Evolutionary conservation across 2,888 invertebrate genomes (phyloP).

Genomic region (Plebejus anna): DNA sequence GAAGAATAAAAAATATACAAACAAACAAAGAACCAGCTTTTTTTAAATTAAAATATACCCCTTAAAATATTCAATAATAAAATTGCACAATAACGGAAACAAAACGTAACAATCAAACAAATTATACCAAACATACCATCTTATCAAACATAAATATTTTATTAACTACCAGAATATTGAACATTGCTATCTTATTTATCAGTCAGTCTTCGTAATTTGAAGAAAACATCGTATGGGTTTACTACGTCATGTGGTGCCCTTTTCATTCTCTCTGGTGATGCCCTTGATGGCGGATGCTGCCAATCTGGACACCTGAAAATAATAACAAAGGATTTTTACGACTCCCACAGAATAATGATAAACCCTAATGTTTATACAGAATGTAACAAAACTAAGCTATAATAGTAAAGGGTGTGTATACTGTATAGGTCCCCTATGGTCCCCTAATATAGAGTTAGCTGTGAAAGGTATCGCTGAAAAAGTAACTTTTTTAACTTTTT

Average conservation of each 20-base stretch:
- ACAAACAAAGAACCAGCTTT: background rate
- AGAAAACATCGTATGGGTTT: conserved; percentile 33
- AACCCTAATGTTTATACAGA: no score
- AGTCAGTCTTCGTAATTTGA: conserved; percentile 32
- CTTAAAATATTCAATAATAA: background rate
- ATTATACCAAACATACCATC: background rate
- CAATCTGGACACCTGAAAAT: conserved; percentile 66
- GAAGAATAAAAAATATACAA: no score
- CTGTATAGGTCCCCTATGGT: no score
- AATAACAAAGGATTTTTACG: background rate
- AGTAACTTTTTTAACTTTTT: no score
- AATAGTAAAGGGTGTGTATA: no score
- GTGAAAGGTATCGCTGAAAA: no score
- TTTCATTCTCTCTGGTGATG: conserved; percentile 57
- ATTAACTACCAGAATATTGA: conserved; percentile 19
- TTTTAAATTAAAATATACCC: background rate
- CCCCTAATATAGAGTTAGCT: no score
- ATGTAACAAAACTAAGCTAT: no score
- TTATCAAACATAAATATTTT: conserved; percentile 7
- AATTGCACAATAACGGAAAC: background rate
- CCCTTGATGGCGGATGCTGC: conserved; percentile 54
- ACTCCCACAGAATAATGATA: no score
- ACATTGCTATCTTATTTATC: conserved; percentile 14
- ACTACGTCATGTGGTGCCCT: conserved; percentile 43
- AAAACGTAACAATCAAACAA: background rate